Evolutionary conservation across 1,140 invertebrate species (phyloP).

Genomic region (Tetramorium alpestre): DNA sequence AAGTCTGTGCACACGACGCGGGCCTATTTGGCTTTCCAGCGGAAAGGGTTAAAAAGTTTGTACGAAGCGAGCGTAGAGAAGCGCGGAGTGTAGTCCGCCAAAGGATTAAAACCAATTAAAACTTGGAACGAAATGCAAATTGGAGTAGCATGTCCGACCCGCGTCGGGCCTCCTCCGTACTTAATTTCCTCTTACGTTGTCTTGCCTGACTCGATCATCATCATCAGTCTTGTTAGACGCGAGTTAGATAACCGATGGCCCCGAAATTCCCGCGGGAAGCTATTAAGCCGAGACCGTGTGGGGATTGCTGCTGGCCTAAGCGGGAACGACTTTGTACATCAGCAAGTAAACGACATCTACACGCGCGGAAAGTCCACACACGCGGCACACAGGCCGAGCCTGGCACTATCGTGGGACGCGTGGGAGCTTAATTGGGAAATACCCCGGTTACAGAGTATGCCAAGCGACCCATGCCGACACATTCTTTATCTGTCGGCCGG

Average conservation of each 20-base stretch:
- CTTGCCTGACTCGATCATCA: conserved; percentile 28
- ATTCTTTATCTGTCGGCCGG: conserved; percentile 66
- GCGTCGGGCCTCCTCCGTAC: neutral
- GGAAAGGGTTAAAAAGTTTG: conserved; percentile 52
- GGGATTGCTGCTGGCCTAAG: neutral
- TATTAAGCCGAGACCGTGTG: conserved; percentile 53
- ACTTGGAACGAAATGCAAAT: conserved; percentile 60
- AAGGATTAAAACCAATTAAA: conserved; percentile 59
- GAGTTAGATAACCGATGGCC: conserved; percentile 58
- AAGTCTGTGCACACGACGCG: neutral
- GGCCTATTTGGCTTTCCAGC: conserved; percentile 27
- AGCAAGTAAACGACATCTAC: neutral
- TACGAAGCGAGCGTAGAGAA: neutral
- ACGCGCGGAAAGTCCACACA: conserved; percentile 14
- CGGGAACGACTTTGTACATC: conserved; percentile 35
- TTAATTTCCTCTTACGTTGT: conserved; percentile 64
- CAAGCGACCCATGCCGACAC: conserved; percentile 10
- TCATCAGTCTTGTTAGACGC: conserved; percentile 63
- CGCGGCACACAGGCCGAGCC: neutral
- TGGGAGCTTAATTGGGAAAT: conserved; percentile 69
- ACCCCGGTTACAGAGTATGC: neutral
- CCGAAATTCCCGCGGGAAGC: conserved; percentile 60
- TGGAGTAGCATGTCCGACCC: conserved; percentile 32
- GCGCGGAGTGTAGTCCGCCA: neutral
- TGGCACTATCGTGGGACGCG: neutral